These are phyloP conservation scores for Podargus strigoides DNA, from an alignment of 2,797 vertebrate genomes.

Conservation along the genomic window DNA sequence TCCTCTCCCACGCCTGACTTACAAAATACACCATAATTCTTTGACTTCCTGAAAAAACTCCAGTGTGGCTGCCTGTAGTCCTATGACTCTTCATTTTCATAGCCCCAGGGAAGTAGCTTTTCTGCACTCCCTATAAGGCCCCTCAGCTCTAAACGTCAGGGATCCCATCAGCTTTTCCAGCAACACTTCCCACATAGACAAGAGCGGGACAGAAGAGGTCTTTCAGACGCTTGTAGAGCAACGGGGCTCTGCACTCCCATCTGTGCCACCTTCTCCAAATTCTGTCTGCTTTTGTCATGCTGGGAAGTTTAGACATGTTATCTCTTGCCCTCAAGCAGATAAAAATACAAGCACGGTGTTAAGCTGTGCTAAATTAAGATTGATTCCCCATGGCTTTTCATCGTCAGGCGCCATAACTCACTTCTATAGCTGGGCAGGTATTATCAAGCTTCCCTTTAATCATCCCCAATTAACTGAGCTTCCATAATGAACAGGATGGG, in stretches of 20 bases:
- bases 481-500: neutral
- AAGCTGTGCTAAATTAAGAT: neutral
- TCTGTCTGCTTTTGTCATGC: neutral
- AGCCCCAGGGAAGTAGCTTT: neutral
- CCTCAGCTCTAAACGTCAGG: neutral
- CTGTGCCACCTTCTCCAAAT: neutral
- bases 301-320: neutral
- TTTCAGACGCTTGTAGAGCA: constrained; percentile 6
- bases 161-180: constrained; percentile 32
- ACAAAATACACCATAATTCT: neutral
- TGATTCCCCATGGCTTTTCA: neutral
- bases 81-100: neutral
- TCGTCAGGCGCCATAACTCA: neutral
- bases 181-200: constrained; percentile 36
- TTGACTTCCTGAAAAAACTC: neutral
- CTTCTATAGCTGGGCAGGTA: neutral
- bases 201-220: neutral
- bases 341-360: neutral
- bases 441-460: neutral
- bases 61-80: neutral
- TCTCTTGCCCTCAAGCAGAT: neutral
- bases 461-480: neutral
- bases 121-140: neutral
- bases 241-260: neutral
- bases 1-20: fast-evolving